Percentiles rank a stretch among this genome's conserved stretches.
These are phyloP conservation scores for Iselma pallidipennis DNA, from an alignment of 2,888 invertebrate genomes.

Conservation along the genomic window DNA sequence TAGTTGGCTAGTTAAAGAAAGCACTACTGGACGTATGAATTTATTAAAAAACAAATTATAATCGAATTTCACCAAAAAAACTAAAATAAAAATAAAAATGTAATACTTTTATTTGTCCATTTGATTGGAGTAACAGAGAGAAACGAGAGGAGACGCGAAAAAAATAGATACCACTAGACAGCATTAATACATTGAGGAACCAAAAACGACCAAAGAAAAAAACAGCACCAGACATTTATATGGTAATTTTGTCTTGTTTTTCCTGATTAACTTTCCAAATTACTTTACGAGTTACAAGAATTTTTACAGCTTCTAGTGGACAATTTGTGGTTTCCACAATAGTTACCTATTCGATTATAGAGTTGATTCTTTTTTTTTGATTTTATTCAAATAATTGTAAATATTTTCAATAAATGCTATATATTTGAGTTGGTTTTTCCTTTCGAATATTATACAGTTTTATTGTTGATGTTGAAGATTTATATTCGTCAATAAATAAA, in stretches of 20 bases:
- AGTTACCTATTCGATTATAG: background rate
- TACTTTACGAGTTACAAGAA: constrained; percentile 11
- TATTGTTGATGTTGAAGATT: too few relatives aligned
- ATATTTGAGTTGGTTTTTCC: too few relatives aligned
- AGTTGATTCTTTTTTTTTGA: background rate
- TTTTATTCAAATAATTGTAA: too few relatives aligned
- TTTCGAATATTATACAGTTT: too few relatives aligned
- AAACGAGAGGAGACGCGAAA: background rate
- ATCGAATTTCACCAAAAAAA: constrained; percentile 13
- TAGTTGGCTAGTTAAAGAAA: constrained; percentile 8
- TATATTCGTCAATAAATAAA: background rate
- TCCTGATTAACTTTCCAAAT: constrained; percentile 20
- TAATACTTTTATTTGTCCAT: background rate
- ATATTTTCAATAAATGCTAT: too few relatives aligned
- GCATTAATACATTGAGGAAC: constrained; percentile 8
- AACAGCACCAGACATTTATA: constrained; percentile 11
- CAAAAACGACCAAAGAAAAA: background rate
- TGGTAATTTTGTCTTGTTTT: constrained; percentile 14
- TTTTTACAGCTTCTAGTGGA: background rate
- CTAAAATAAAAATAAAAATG: too few relatives aligned
- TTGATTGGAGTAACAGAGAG: background rate
- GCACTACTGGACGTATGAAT: constrained; percentile 13
- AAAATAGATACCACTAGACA: too few relatives aligned
- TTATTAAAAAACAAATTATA: too few relatives aligned
- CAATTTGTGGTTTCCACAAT: constrained; percentile 1